phyloP scores from a whole-genome alignment of 2,888 invertebrate genomes.

The Muscina levida region DNA sequence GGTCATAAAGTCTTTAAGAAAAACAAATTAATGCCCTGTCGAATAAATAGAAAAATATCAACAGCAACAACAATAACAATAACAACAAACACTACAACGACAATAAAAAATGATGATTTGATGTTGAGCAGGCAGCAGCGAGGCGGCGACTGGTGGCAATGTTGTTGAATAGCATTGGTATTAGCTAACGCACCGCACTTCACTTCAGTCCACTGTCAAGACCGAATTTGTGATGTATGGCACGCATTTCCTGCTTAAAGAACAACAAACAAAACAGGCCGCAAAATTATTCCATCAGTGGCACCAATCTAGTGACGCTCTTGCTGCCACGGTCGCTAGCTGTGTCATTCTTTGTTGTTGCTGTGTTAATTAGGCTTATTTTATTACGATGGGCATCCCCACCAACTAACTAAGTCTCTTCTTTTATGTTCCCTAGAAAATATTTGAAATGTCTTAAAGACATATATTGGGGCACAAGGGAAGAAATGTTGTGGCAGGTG shows the following conservation, averaged over 20 bases:
- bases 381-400: background rate
- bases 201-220: too few species aligned
- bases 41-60: slow-evolving; percentile 38
- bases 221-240: slow-evolving; percentile 62
- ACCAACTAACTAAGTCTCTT: too few species aligned
- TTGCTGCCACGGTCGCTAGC: background rate
- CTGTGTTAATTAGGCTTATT: slow-evolving; percentile 47
- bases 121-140: slow-evolving; percentile 16
- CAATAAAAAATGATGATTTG: slow-evolving; percentile 63
- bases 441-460: slow-evolving; percentile 45
- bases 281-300: too few species aligned
- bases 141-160: background rate
- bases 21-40: slow-evolving; percentile 2
- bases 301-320: background rate
- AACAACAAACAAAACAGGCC: too few species aligned
- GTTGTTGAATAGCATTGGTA: too few species aligned
- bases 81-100: slow-evolving; percentile 51
- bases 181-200: too few species aligned
- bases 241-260: slow-evolving; percentile 66
- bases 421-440: background rate
- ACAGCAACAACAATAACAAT: too few species aligned
- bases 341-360: slow-evolving; percentile 8
- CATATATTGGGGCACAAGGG: slow-evolving; percentile 35
- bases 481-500: slow-evolving; percentile 36
- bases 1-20: slow-evolving; percentile 58